Base-by-base conservation (phyloP, 2,888 invertebrate species). In the Diabrotica balteata region DNA sequence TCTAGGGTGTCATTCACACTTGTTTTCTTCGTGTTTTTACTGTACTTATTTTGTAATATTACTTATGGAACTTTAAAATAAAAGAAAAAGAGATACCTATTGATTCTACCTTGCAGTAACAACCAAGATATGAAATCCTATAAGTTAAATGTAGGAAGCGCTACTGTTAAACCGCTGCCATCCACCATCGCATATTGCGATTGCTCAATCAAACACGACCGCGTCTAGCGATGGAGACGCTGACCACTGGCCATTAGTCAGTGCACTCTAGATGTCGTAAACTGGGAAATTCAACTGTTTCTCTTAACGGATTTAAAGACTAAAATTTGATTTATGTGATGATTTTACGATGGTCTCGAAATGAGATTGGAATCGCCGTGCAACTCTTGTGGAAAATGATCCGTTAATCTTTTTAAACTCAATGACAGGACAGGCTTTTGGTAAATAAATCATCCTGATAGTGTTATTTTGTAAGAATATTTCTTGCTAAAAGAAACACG, bases 281-380 rank as follows among this genome's bases (percentile, higher is more conserved):
- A 64, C 64, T 64, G 51, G 64, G 64, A 64, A 64, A 64, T 64
- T 64, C 64, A 64, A 64, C 64, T 64, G 64, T 64, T 51, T 64
- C 64, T 64, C 52, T 64, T 64, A 64, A 64, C 64, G 64, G 64
- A 58, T 51, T 58, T 45, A 64, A 32, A 51, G 64, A 59, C 64
- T 58, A 42, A 64, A 64, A 64, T 64, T 64, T 64, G 64, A 64
- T 64, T 64, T 64, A 59, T 64, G 64, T 53, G 64, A 64, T 59
- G 64, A 64, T 64, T 64, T 64, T 58, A 64, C 64, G 64, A 64
- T 59, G 64, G 64, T 52, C 51, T 64, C 58, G 46, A 58, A 64
- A 64, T 64, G 58, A 64, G 64, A 64, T 64, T 64, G 17, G 52
- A 59, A 64, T 64, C 64, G 52, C 50, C 58, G 43, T 57, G 17